Evolutionary conservation across 2,888 invertebrate genomes (phyloP), one percentile per base, ranked within the genome.

Genomic region (Ectemnius continuus): DNA sequence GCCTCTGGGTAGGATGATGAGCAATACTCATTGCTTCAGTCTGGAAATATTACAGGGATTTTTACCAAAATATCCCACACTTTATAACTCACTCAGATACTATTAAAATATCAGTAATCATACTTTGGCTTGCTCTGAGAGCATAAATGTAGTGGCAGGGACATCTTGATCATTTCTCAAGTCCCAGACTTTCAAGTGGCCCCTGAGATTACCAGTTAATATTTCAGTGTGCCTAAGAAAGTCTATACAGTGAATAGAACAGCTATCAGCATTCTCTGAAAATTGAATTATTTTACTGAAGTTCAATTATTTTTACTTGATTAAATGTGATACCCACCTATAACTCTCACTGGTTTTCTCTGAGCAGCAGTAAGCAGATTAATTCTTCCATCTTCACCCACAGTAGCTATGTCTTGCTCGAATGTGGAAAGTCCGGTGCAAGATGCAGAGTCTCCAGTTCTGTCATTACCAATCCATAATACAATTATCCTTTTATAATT

Each of bases 151-250:
- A 57, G 93, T 93, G 0, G 93, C 91, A 2, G 96, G 95, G 76
- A 93, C 93, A 84, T 94, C 93, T 2, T 92, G 91, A 13, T 92
- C 90, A 45, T 93, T 93, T 76, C 97, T 92, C 8, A 97, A 91
- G 89, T 98, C 98, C 94, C 97, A 97, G 72, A 97, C 94, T 90
- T 97, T 97, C 93, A 98, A 95, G 85, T 97, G 96, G 0, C 98
- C 98, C 87, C 96, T 92, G n/a, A 96, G 92, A 90, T 97, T 98
- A 18, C 97, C 96, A 0, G 96, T 96, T 59, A 97, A 93, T 26
- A 97, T 92, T 93, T 97, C 94, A 82, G 92, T 93, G 85, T 94
- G 94, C 79, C 94, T 96, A 20, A 97, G 92, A 89, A 96, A 97
- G 81, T 94, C 93, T 0, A 96, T 94, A 68, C 95, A 94, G 85